Base-by-base conservation (phyloP, 1,140 invertebrate genomes). In the Saccostrea echinata region DNA sequence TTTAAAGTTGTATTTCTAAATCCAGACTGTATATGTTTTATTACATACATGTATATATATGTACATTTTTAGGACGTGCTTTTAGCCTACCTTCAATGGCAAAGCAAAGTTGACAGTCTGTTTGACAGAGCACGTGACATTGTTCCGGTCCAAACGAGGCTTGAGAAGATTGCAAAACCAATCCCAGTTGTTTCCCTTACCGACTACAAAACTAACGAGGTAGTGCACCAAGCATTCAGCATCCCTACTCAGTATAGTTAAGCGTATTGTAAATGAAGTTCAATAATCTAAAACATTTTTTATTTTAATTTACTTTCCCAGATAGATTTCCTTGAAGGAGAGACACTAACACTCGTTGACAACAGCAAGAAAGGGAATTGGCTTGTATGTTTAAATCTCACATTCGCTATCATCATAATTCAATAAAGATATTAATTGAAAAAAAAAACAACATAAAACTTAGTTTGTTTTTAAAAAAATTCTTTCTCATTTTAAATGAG, bases 241-340 rank as follows among this genome's bases (percentile, higher is more conserved):
- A 4, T 18, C 35, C 71, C 27, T 16, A 1, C 16, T 80, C 27
- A 8, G 21, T 27, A 16, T 71, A 24, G 11, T 33, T n/a, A 43
- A 80, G 12, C 4, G 6, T 16, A 33, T 43, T 33, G 43, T 43
- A 43, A 43, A 43, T 43, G 4, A 43, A 43, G 1, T n/a, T 43
- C 43, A 43, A 43, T 43, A 43, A 43, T 43, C 4, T 43, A 8
- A 43, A 43, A 43, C 43, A 43, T 43, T 43, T 9, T 43, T 43
- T 43, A 1, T 43, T 43, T 80, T 9, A 24, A 76, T 33, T 27
- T 76, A 27, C 24, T 9, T 87, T 91, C 90, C n/a, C 86, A 94
- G 93, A 92, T 94, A 55, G 89, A 92, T 30, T 91, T 94, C 71
- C 86, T 84, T 30, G 92, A 94, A 89, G 93, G 92, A 3, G 93